Conservation (phyloP, 2,797 vertebrate genomes). For the Hoplostethus mediterraneus region DNA sequence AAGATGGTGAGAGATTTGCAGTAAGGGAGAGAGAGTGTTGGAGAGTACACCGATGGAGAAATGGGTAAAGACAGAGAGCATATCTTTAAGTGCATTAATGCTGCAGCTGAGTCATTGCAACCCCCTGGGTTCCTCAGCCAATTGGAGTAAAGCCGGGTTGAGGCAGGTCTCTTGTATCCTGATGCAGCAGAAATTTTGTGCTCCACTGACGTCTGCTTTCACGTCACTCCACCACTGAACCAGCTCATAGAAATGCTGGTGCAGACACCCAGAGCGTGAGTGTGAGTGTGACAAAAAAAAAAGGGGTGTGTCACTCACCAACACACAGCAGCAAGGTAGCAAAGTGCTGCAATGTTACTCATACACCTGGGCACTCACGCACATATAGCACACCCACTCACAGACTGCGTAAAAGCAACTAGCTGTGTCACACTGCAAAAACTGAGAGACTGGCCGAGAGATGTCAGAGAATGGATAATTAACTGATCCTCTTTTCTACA, state of each 20-base stretch:
- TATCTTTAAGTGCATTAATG: slow-evolving; percentile 52
- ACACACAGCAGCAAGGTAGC: slow-evolving; percentile 60
- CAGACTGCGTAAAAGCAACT: slow-evolving; percentile 5
- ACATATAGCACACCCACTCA: slow-evolving; percentile 4
- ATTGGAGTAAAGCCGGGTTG: slow-evolving; percentile 63
- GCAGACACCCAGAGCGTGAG: slow-evolving; percentile 56
- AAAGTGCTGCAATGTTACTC: slow-evolving; percentile 72
- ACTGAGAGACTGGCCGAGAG: slow-evolving; percentile 2
- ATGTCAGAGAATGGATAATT: neutral
- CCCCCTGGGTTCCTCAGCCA: slow-evolving; percentile 55
- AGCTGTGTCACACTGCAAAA: slow-evolving; percentile 25
- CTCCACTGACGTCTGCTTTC: slow-evolving; percentile 46
- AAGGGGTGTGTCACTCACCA: slow-evolving; percentile 73
- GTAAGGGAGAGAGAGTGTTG: neutral
- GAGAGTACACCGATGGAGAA: slow-evolving; percentile 26
- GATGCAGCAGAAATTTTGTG: slow-evolving; percentile 78
- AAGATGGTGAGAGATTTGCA: slow-evolving; percentile 32
- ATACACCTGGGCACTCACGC: slow-evolving; percentile 18
- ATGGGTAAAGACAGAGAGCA: slow-evolving; percentile 16
- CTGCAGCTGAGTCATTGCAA: slow-evolving; percentile 79
- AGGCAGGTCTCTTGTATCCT: slow-evolving; percentile 62
- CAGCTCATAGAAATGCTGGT: slow-evolving; percentile 50
- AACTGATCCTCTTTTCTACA: neutral
- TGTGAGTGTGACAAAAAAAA: slow-evolving; percentile 58
- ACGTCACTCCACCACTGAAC: slow-evolving; percentile 49